Evolutionary conservation across 2,888 invertebrate species (phyloP).

Genomic region (Torymus aiolomorphi): DNA sequence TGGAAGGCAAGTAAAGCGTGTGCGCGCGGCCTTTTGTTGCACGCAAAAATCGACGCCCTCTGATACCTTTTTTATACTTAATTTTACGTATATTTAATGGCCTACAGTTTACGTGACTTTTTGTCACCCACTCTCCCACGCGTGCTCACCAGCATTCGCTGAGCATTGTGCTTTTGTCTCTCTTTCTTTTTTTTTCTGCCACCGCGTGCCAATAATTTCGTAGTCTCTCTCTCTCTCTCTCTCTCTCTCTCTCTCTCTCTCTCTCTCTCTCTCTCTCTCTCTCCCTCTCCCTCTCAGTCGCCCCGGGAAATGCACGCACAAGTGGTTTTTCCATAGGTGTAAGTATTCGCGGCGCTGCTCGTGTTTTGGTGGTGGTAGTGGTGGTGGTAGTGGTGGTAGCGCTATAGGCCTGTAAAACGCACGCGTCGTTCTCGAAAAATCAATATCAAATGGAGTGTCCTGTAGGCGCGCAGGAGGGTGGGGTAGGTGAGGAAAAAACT

Average conservation of each 20-base stretch:
- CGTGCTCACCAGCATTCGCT: no score
- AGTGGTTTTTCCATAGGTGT: no score
- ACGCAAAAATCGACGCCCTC: slow-evolving; percentile 26
- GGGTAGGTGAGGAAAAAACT: not conserved
- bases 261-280: no score
- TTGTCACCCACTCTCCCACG: not conserved
- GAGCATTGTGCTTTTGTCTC: no score
- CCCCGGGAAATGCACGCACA: no score
- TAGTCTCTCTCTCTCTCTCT: not conserved
- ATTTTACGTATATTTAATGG: slow-evolving; percentile 40
- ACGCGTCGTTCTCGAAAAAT: slow-evolving; percentile 10
- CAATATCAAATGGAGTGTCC: slow-evolving; percentile 37
- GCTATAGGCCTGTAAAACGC: no score
- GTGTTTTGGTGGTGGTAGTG: no score
- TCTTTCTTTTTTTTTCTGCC: no score
- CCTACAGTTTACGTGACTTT: slow-evolving; percentile 32
- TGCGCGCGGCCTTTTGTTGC: not conserved
- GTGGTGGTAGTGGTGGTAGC: no score
- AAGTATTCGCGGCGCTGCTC: no score
- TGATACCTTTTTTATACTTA: slow-evolving; percentile 8
- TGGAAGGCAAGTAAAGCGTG: not conserved
- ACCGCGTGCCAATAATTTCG: not conserved
- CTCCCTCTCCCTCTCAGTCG: no score
- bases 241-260: no score
- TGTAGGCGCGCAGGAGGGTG: not conserved